phyloP scores from a whole-genome alignment of 2,113 vertebrate species.

The Edolisoma coerulescens region DNA sequence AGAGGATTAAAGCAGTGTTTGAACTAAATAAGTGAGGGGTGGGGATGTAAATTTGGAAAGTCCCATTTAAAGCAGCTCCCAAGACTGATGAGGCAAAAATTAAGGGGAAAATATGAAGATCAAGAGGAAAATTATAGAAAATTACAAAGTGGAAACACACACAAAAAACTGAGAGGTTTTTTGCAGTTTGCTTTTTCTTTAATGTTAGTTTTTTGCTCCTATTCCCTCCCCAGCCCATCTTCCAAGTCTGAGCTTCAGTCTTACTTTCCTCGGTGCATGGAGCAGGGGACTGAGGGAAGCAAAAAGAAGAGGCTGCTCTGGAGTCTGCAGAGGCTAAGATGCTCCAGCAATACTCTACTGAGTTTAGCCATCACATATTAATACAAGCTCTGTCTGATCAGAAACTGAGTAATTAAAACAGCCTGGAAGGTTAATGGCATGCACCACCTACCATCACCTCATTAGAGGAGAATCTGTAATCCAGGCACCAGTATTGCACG shows the following conservation, averaged over 20 bases:
- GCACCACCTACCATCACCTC: conserved; percentile 3
- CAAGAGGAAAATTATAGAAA: not conserved
- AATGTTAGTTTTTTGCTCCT: not conserved
- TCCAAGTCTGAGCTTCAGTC: not conserved
- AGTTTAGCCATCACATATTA: not conserved
- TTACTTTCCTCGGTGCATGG: not conserved
- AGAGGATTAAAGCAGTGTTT: not conserved
- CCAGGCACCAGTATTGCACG: not conserved
- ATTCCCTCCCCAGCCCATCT: not conserved
- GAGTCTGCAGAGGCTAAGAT: not conserved
- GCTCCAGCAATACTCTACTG: not conserved
- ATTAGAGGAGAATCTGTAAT: not conserved
- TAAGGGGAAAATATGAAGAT: not conserved
- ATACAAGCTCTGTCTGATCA: not conserved
- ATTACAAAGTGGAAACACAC: not conserved
- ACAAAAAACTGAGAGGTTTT: not conserved
- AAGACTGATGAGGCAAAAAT: not conserved
- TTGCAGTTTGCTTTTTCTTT: not conserved
- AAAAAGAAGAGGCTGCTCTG: not conserved
- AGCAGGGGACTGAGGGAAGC: not conserved
- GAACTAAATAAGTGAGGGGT: not conserved
- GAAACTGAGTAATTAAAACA: conserved; percentile 38
- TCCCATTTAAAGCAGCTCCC: not conserved
- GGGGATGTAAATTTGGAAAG: not conserved
- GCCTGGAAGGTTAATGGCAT: conserved; percentile 28